phyloP scores from a whole-genome alignment of 2,888 invertebrate genomes.

The Malacosoma neustria region DNA sequence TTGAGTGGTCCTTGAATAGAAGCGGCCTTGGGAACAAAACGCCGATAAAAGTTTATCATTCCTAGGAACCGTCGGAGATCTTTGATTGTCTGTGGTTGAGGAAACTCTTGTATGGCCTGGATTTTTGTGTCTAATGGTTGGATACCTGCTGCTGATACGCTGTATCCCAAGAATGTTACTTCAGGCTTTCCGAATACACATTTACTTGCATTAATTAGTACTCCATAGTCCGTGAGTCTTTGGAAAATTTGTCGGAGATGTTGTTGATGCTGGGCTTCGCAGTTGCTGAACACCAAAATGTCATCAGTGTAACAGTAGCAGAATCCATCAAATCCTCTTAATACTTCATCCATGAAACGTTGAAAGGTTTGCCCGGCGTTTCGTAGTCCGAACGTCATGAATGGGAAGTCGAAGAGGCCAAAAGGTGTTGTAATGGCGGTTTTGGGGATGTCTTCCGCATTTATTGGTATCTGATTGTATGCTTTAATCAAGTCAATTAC shows the following conservation, averaged over 20 bases:
- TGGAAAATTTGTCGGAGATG: too few relatives aligned
- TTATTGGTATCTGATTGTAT: too few relatives aligned
- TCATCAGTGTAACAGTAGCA: too few relatives aligned
- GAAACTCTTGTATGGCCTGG: constrained; percentile 6
- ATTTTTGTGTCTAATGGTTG: constrained; percentile 5
- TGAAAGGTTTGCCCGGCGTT: too few relatives aligned
- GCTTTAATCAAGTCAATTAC: too few relatives aligned
- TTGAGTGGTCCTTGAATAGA: constrained; percentile 20
- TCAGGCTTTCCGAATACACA: background rate
- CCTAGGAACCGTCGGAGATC: too few relatives aligned
- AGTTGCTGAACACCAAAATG: too few relatives aligned
- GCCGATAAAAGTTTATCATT: constrained; percentile 24
- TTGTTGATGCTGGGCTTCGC: too few relatives aligned
- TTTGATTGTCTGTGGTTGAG: constrained; percentile 11
- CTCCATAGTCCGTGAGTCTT: background rate
- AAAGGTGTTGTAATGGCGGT: constrained; percentile 26
- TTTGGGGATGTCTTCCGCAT: constrained; percentile 26
- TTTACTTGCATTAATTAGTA: background rate
- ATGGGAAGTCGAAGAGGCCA: too few relatives aligned
- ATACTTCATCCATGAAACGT: too few relatives aligned
- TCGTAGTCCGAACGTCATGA: too few relatives aligned
- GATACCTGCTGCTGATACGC: constrained; percentile 3
- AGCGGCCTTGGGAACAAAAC: constrained; percentile 26
- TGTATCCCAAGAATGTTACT: constrained; percentile 4
- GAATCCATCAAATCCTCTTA: too few relatives aligned